Base-by-base conservation (phyloP, 2,113 vertebrate genomes). In the Forbesichthys agassizii region DNA sequence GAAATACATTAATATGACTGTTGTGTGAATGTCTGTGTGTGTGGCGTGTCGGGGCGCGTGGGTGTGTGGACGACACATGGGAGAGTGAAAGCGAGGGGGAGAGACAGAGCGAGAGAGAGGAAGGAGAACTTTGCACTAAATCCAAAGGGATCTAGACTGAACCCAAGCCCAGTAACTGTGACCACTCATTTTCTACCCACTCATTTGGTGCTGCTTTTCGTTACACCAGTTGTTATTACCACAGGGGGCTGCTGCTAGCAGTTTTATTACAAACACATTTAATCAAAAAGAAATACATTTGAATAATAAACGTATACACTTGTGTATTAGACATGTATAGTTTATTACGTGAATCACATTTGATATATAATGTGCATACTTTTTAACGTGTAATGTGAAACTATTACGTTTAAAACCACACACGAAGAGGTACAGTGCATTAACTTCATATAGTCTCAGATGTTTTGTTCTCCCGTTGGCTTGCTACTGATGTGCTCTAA, bases 51-150 rank as follows among this genome's bases (percentile, higher is more conserved):
- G 69, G 73, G 61, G 75, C 56, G 80, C 75, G 73, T 76, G 69
- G 64, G 57, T 71, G 74, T 67, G 65, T 46, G 58, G 53, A 62
- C 69, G 74, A 36, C n/a, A 68, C 68, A 65, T 7, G 27, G 68
- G 78, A 61, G 69, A 85, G 78, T 84, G 74, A 78, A 84, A 84
- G 79, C 66, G 74, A 67, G 70, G 84, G 68, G 64, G 52, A 52
- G 69, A 78, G 75, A 49, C 8, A 49, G 3, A 9, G 33, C 63
- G 73, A 27, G 64, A 69, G 68, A 71, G 33, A 46, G 67, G 59
- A 75, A 58, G 72, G 16, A 78, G 84, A 71, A 72, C 84, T 86
- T 70, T 86, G 86, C 76, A 83, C 78, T 77, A 86, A 89, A 88
- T 90, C 87, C 84, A 69, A 79, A 70, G 76, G 78, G 78, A 88